phyloP scores from a whole-genome alignment of 2,113 vertebrate species.

The Brachypteracias leptosomus region DNA sequence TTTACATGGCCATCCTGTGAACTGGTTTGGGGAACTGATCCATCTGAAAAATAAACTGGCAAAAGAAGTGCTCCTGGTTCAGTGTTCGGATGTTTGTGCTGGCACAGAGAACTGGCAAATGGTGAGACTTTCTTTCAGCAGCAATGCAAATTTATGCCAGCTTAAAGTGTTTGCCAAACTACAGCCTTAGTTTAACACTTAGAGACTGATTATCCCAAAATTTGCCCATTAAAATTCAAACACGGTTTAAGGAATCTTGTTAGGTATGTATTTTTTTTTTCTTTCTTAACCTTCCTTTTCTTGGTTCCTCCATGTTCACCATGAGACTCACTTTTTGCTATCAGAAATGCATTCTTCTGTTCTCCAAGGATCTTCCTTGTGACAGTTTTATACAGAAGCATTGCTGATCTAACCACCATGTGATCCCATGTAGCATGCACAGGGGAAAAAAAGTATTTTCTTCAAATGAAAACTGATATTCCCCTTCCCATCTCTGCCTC shows the following conservation, averaged over 20 bases:
- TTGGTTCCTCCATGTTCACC: background rate
- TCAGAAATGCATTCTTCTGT: background rate
- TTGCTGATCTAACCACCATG: background rate
- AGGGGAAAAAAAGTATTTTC: background rate
- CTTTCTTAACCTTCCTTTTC: background rate
- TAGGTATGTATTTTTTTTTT: background rate
- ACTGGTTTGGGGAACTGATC: slow-evolving; percentile 49
- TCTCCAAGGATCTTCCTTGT: background rate
- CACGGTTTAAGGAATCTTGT: background rate
- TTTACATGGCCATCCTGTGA: slow-evolving; percentile 60
- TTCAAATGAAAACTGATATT: background rate
- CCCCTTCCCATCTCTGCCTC: background rate
- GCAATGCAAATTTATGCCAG: slow-evolving; percentile 59
- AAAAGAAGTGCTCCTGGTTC: slow-evolving; percentile 54
- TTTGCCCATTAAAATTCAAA: background rate
- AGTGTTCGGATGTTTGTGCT: slow-evolving; percentile 60
- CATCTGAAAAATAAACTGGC: slow-evolving; percentile 54
- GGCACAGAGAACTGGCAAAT: slow-evolving; percentile 47
- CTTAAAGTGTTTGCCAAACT: slow-evolving; percentile 52
- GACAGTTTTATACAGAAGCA: background rate
- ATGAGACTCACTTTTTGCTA: background rate
- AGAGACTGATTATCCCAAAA: background rate
- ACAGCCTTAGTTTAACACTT: slow-evolving; percentile 27
- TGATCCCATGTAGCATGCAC: background rate
- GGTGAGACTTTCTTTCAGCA: slow-evolving; percentile 62